Percentiles rank a stretch among this genome's conserved stretches.
These are phyloP conservation scores for Microdon myrmicae DNA, from an alignment of 2,888 invertebrate species.

Conservation along the genomic window DNA sequence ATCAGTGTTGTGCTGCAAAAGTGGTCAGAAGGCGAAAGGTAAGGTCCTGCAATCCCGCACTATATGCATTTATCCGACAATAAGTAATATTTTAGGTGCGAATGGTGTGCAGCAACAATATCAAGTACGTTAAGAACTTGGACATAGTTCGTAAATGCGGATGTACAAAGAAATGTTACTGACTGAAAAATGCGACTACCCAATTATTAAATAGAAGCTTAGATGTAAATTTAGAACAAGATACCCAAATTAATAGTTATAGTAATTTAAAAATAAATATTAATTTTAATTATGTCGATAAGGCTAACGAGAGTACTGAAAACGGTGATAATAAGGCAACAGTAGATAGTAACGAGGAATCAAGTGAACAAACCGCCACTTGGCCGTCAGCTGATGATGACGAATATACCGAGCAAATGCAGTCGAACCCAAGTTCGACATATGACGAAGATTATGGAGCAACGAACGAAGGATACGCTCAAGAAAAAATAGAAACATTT, in stretches of 20 bases:
- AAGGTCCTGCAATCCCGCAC: slow-evolving; percentile 47
- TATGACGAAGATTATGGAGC: slow-evolving; percentile 55
- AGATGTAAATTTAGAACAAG: slow-evolving; percentile 64
- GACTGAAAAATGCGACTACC: slow-evolving; percentile 74
- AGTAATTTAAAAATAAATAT: slow-evolving; percentile 54
- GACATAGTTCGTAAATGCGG: slow-evolving; percentile 97
- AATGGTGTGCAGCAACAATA: slow-evolving; percentile 91
- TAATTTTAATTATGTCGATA: slow-evolving; percentile 53
- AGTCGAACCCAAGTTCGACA: slow-evolving; percentile 59
- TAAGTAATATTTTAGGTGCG: slow-evolving; percentile 81
- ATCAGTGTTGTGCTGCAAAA: slow-evolving; percentile 88
- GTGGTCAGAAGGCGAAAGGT: slow-evolving; percentile 95
- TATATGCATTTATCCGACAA: slow-evolving; percentile 3
- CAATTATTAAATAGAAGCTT: slow-evolving; percentile 66
- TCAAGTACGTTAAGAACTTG: slow-evolving; percentile 93
- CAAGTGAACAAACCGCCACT: slow-evolving; percentile 25
- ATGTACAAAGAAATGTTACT: slow-evolving; percentile 91
- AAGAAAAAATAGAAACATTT: slow-evolving; percentile 22
- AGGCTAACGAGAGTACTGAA: slow-evolving; percentile 43
- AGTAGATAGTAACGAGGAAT: slow-evolving; percentile 30
- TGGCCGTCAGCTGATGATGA: slow-evolving; percentile 41
- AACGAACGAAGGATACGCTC: slow-evolving; percentile 47
- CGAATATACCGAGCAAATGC: slow-evolving; percentile 56
- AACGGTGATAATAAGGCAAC: slow-evolving; percentile 50
- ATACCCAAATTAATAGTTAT: slow-evolving; percentile 59